Conservation (phyloP, 2,113 vertebrate species). For the Cathartes aura region DNA sequence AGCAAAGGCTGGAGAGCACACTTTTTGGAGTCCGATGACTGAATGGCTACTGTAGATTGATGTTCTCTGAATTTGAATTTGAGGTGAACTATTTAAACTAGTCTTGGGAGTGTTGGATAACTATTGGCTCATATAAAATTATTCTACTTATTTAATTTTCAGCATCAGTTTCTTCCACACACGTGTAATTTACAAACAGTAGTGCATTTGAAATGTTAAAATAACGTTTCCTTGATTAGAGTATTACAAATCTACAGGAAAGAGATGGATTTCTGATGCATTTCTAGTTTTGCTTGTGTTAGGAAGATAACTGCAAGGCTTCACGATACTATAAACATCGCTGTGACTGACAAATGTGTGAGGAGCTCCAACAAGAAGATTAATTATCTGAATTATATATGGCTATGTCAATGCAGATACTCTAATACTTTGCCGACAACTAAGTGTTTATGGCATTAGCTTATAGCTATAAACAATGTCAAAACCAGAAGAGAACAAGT, state of each 20-base stretch:
- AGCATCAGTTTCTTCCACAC: neutral
- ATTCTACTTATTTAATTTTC: neutral
- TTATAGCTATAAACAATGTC: neutral
- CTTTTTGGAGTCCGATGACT: neutral
- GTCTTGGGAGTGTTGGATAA: neutral
- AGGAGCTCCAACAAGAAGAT: neutral
- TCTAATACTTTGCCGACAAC: neutral
- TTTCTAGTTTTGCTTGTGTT: neutral
- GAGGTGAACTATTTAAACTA: neutral
- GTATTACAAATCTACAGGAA: neutral
- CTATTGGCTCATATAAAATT: neutral
- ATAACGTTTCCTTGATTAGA: neutral
- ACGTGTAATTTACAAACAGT: neutral
- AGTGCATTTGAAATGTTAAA: neutral
- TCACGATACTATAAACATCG: neutral
- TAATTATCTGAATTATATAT: neutral
- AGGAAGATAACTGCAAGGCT: neutral
- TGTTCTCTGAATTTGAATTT: neutral
- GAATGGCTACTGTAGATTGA: neutral
- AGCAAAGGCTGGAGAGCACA: neutral
- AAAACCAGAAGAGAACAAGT: neutral
- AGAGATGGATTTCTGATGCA: neutral
- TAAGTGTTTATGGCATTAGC: neutral
- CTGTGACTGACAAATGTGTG: neutral
- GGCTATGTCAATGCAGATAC: neutral